phyloP scores from a whole-genome alignment of 2,113 vertebrate species.

The Smithornis capensis region DNA sequence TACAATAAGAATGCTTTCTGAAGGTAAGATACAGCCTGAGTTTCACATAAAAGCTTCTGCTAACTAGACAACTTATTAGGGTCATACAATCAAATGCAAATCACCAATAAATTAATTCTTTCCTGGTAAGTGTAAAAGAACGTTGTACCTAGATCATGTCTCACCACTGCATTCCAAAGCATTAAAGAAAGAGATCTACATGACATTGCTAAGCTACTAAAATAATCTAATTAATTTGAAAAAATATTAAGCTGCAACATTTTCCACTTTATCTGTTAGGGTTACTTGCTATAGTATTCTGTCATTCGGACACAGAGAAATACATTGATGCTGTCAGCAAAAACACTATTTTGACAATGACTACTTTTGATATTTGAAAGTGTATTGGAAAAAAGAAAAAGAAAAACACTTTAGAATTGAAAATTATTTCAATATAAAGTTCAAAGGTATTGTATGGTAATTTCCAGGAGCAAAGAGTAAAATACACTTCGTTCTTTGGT shows the following conservation, averaged over 20 bases:
- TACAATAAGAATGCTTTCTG: neutral
- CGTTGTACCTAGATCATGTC: neutral
- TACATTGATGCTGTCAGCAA: neutral
- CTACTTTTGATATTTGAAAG: neutral
- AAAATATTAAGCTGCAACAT: neutral
- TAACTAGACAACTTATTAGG: neutral
- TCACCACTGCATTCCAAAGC: neutral
- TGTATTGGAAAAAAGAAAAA: neutral
- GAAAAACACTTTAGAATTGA: neutral
- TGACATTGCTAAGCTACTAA: neutral
- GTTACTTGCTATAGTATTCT: neutral
- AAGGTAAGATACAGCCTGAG: neutral
- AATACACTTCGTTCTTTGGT: neutral
- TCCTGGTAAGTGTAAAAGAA: neutral
- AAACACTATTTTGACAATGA: neutral
- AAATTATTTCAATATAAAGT: neutral
- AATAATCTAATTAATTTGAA: neutral
- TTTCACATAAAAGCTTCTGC: neutral
- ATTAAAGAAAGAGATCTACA: neutral
- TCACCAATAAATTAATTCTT: neutral
- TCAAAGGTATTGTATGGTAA: neutral
- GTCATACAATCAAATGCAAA: neutral
- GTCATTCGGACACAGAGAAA: neutral
- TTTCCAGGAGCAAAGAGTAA: slow-evolving; percentile 24
- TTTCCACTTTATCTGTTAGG: neutral